phyloP scores from a whole-genome alignment of 2,888 invertebrate genomes.

The Cosmopolites sordidus region DNA sequence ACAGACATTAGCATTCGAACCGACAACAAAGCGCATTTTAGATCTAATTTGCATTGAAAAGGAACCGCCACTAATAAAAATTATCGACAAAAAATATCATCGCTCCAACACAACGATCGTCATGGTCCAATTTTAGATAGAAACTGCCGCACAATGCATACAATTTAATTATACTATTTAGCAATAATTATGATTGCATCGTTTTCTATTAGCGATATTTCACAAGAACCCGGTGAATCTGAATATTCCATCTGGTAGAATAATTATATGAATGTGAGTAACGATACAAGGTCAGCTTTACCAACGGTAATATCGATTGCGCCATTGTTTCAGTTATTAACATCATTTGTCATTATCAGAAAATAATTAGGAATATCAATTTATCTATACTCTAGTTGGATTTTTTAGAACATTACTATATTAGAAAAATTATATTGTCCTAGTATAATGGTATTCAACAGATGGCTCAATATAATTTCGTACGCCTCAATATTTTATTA shows the following conservation, averaged over 20 bases:
- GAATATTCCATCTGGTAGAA: neutral
- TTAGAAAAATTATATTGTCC: no score
- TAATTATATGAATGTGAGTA: neutral
- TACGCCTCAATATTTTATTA: no score
- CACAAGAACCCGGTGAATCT: neutral
- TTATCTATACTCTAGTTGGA: no score
- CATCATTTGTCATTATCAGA: no score
- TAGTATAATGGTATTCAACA: no score
- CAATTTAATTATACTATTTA: neutral
- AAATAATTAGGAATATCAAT: no score
- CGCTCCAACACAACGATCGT: neutral
- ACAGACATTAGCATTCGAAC: neutral
- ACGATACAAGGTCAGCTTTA: no score
- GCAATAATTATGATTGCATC: neutral
- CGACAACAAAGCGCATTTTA: neutral
- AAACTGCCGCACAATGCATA: neutral
- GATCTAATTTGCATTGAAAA: neutral
- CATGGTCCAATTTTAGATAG: slow-evolving; percentile 1
- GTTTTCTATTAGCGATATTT: neutral
- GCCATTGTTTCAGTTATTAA: no score
- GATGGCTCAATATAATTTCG: no score
- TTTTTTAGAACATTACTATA: no score
- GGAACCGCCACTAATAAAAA: neutral
- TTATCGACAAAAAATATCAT: neutral
- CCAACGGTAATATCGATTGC: no score